These are phyloP conservation scores for Eurytoma californica DNA, from an alignment of 2,888 invertebrate species.

Conservation along the genomic window DNA sequence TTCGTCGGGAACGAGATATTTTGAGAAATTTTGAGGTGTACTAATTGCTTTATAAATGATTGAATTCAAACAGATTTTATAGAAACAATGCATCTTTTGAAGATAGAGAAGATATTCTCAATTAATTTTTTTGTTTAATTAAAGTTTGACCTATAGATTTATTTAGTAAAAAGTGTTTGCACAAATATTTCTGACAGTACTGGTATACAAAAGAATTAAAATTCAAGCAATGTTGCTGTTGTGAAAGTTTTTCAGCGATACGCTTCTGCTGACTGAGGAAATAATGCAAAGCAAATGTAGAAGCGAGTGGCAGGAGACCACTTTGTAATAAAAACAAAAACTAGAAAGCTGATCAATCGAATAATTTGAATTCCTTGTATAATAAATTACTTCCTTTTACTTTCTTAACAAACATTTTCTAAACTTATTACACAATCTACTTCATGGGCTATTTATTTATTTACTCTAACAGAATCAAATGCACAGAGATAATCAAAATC, in stretches of 20 bases:
- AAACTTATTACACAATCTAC: neutral
- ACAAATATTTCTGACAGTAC: neutral
- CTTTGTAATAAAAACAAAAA: conserved; percentile 1
- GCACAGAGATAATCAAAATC: neutral
- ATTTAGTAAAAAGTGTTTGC: no score
- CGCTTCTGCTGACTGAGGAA: conserved; percentile 25
- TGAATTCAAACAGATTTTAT: no score
- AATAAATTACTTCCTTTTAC: neutral
- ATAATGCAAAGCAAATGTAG: neutral
- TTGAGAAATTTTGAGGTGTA: no score
- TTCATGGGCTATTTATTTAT: neutral
- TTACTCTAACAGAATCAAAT: neutral
- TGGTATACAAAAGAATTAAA: neutral
- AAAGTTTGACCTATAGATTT: no score
- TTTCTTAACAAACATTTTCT: neutral
- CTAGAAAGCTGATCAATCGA: neutral
- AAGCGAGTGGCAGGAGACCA: neutral
- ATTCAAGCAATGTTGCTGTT: conserved; percentile 13
- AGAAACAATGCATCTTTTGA: no score
- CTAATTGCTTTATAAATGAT: no score
- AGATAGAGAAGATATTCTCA: no score
- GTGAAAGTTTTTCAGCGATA: conserved; percentile 3
- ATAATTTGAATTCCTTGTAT: neutral
- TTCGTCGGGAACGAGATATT: no score
- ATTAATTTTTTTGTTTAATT: no score